Base-by-base conservation (phyloP, 2,888 invertebrate species). In the Girardia tigrina region DNA sequence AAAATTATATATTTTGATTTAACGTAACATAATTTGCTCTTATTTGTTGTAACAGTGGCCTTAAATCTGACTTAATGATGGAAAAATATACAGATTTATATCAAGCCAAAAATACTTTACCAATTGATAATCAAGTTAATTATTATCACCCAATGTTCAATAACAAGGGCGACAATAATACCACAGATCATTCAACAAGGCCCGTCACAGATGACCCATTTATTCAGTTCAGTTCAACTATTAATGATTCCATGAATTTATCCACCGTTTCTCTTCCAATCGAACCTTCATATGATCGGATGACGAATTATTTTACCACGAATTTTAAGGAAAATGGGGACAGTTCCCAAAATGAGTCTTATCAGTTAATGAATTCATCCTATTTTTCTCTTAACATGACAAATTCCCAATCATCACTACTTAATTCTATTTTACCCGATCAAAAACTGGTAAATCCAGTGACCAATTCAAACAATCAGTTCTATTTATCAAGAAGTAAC, bases 1-100 rank as follows among this genome's bases (percentile, higher is more conserved):
- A n/a, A n/a, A n/a, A n/a, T n/a, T n/a, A n/a, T n/a, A n/a, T n/a
- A n/a, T n/a, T n/a, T n/a, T n/a, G n/a, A n/a, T n/a, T n/a, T n/a
- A n/a, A n/a, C n/a, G n/a, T n/a, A n/a, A n/a, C n/a, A n/a, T n/a
- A n/a, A n/a, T n/a, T n/a, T n/a, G n/a, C n/a, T n/a, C n/a, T n/a
- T n/a, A n/a, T n/a, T n/a, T n/a, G n/a, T n/a, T 16, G 8, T 36
- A 36, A 20, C n/a, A 56, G 56, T 56, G 56, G 56, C 4, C n/a
- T 56, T 4, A 56, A 23, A 56, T 56, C 56, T 6, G 56, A 56
- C 23, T 16, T 56, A 2, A 6, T 56, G 56, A 20, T 56, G 56
- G 56, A 56, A 56, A 56, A 56, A 16, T 56, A 56, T 56, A 20
- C 56, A 6, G 56, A 56, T n/a, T 56, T 56, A n/a, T 56, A 56